Evolutionary conservation across 2,888 invertebrate species (phyloP).

Genomic region (Sepiola atlantica): DNA sequence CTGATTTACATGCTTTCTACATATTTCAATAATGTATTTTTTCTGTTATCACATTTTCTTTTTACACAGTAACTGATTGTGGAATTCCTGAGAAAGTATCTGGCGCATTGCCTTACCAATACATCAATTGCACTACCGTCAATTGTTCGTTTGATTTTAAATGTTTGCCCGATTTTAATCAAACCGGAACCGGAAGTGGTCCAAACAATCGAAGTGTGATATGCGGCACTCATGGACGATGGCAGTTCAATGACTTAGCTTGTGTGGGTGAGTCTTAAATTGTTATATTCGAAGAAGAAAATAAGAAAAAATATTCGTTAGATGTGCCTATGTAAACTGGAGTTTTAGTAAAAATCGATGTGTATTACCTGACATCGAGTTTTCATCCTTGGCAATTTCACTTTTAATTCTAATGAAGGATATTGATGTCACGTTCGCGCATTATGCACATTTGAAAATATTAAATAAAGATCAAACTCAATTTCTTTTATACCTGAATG

Average conservation of each 20-base stretch:
- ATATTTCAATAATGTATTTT: not conserved
- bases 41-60: not conserved
- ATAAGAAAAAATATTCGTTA: too few species aligned
- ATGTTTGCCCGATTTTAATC: conserved; percentile 62
- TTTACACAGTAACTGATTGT: conserved; percentile 58
- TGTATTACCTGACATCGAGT: too few species aligned
- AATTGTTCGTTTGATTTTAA: conserved; percentile 59
- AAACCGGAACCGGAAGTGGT: conserved; percentile 90
- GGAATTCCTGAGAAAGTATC: conserved; percentile 55
- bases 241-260: not conserved
- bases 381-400: too few species aligned
- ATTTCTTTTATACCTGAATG: too few species aligned
- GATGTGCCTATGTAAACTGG: too few species aligned
- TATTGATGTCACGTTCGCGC: too few species aligned
- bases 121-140: conserved; percentile 54
- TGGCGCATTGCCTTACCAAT: conserved; percentile 53
- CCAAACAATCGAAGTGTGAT: not conserved
- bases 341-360: too few species aligned
- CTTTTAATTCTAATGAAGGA: too few species aligned
- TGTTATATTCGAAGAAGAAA: too few species aligned
- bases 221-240: not conserved
- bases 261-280: not conserved
- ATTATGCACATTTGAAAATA: too few species aligned
- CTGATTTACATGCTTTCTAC: not conserved
- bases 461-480: too few species aligned